phyloP scores from a whole-genome alignment of 2,113 vertebrate species.

The Murina feae region DNA sequence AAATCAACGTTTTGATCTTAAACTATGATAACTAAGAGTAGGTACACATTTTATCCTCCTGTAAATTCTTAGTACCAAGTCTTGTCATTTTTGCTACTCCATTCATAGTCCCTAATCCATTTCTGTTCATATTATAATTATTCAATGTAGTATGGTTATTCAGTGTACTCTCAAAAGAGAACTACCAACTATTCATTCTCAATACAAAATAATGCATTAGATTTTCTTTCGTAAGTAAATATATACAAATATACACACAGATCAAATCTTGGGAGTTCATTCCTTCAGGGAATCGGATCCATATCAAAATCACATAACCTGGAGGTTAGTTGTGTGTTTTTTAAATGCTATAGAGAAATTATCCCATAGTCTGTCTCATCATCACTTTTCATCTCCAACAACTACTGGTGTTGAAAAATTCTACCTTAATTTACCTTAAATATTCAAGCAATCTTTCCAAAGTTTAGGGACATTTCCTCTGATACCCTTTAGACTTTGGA shows the following conservation, averaged over 20 bases:
- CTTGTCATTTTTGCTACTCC: slow-evolving; percentile 25
- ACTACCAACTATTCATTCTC: neutral
- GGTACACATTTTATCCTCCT: neutral
- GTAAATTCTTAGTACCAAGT: neutral
- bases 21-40: neutral
- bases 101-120: neutral
- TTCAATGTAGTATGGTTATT: neutral
- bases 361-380: neutral
- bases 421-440: neutral
- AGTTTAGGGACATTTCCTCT: neutral
- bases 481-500: neutral
- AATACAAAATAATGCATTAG: neutral
- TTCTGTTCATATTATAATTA: neutral
- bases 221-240: neutral
- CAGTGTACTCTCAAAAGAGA: neutral
- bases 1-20: slow-evolving; percentile 8
- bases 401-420: neutral
- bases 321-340: neutral
- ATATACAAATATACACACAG: neutral
- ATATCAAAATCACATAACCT: neutral
- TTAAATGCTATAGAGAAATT: slow-evolving; percentile 1
- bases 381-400: neutral
- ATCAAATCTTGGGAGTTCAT: neutral
- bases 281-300: neutral
- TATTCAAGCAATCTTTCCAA: neutral